Base-by-base conservation (phyloP, 2,113 vertebrate species). In the Micronycteris hirsuta region DNA sequence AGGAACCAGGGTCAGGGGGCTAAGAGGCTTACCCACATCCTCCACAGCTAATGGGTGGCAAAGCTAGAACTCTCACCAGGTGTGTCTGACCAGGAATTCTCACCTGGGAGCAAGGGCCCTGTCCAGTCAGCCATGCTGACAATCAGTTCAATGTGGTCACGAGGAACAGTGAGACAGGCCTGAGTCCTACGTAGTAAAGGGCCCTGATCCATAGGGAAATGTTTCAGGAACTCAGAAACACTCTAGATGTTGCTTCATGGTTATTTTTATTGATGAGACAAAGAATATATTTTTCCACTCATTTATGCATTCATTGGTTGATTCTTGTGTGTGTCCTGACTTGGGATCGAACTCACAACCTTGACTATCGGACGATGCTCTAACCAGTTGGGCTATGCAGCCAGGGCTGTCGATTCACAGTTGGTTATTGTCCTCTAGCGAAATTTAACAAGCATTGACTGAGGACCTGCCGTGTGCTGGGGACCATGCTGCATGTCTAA, bases 401-500 rank as follows among this genome's bases (percentile, higher is more conserved):
- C 12, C 12, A 31, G 28, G 28, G 61, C 28, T 63, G 58, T 61
- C 4, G 6, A 12, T 13, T 63, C 28, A 31, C n/a, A 2, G 45
- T 63, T 22, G 26, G 49, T 15, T 13, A 8, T n/a, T 76, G 14
- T 82, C 3, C 15, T 54, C 9, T 10, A 3, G 16, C 12, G 24
- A 63, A 93, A 38, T 28, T 19, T 56, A 45, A 4, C 22, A 12
- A 9, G 22, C 0, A 0, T 31, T 52, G 10, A 7, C 15, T 7
- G 22, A 68, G n/a, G 43, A 20, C 33, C n/a, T 8, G 4, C 2
- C 5, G 1, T 9, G 45, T 4, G 13, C 54, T 28, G 8, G 14
- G 38, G 4, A 5, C 4, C 1, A 0, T 1, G 10, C 28, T 5
- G 2, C 10, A 0, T 33, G 8, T 4, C 4, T 3, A 11, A 7